A percentile compares a stretch with the other conserved stretches of the same genome.
phyloP scores from a whole-genome alignment of 2,888 invertebrate genomes.

The Andrena fulva region DNA sequence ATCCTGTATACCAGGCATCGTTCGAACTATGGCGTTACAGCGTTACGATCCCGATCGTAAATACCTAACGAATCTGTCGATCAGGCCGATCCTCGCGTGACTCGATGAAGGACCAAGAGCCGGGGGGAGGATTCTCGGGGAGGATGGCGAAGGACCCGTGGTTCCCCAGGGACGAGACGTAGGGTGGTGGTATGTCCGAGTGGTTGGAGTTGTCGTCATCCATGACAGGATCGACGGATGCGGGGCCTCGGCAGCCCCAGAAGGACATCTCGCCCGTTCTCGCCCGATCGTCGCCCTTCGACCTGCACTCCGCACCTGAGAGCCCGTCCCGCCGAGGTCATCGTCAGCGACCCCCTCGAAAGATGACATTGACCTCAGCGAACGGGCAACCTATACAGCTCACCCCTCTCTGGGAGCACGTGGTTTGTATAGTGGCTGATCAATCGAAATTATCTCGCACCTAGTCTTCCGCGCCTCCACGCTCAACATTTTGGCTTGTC shows the following conservation, averaged over 20 bases:
- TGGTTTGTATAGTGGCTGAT: constrained; percentile 82
- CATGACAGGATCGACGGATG: constrained; percentile 79
- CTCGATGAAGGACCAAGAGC: constrained; percentile 50
- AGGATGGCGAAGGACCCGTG: constrained; percentile 53
- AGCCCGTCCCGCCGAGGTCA: constrained; percentile 77
- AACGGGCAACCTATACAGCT: constrained; percentile 85
- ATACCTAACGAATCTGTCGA: constrained; percentile 46
- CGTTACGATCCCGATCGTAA: constrained; percentile 11
- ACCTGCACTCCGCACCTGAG: constrained; percentile 83
- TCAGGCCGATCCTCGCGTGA: constrained; percentile 41
- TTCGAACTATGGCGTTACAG: constrained; percentile 1
- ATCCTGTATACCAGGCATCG: neutral
- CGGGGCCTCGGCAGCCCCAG: constrained; percentile 76
- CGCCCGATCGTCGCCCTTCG: constrained; percentile 83
- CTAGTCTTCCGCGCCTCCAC: neutral
- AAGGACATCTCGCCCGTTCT: constrained; percentile 84
- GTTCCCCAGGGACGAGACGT: constrained; percentile 63
- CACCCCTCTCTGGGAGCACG: constrained; percentile 93
- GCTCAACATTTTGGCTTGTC: neutral
- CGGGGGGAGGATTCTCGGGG: constrained; percentile 14
- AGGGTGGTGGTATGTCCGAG: constrained; percentile 77
- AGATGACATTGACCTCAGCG: constrained; percentile 77
- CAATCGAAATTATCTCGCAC: neutral
- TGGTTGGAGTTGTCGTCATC: constrained; percentile 75
- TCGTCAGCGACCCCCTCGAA: constrained; percentile 67